Percentiles rank a stretch among this genome's conserved stretches.
Conservation (phyloP, 2,888 invertebrate species). For the Cylindroiulus punctatus region DNA sequence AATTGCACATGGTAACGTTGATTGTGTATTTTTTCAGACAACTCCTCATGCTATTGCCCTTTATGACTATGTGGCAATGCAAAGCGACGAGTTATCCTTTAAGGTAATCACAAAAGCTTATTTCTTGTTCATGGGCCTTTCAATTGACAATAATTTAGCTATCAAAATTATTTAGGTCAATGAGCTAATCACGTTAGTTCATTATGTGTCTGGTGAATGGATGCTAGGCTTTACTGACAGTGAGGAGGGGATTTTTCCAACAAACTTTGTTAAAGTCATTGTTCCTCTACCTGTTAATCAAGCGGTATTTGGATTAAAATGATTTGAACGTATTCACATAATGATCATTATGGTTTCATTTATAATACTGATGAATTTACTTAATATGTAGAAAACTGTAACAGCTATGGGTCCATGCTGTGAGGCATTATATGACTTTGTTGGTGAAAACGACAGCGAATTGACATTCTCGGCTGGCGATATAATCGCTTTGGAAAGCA, state of each 20-base stretch:
- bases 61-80: slow-evolving; percentile 79
- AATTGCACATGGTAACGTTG: too few species aligned
- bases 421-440: slow-evolving; percentile 79
- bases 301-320: slow-evolving; percentile 45
- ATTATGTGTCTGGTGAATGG: slow-evolving; percentile 82
- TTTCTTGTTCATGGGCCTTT: background rate
- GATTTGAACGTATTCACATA: background rate
- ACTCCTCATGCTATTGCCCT: slow-evolving; percentile 78
- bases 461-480: slow-evolving; percentile 72
- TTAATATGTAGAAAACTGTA: slow-evolving; percentile 36
- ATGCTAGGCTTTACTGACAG: slow-evolving; percentile 77
- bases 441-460: slow-evolving; percentile 73
- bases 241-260: slow-evolving; percentile 83
- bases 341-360: background rate
- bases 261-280: slow-evolving; percentile 80
- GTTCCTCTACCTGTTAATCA: slow-evolving; percentile 69
- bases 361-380: slow-evolving; percentile 57
- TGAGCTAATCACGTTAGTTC: slow-evolving; percentile 77
- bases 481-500: slow-evolving; percentile 73
- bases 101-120: slow-evolving; percentile 69
- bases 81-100: slow-evolving; percentile 81
- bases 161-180: slow-evolving; percentile 71
- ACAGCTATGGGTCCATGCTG: slow-evolving; percentile 61
- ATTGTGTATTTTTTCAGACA: slow-evolving; percentile 23
- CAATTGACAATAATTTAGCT: background rate